Evolutionary conservation across 2,113 vertebrate genomes (phyloP).

Genomic region (Rhineura floridana): DNA sequence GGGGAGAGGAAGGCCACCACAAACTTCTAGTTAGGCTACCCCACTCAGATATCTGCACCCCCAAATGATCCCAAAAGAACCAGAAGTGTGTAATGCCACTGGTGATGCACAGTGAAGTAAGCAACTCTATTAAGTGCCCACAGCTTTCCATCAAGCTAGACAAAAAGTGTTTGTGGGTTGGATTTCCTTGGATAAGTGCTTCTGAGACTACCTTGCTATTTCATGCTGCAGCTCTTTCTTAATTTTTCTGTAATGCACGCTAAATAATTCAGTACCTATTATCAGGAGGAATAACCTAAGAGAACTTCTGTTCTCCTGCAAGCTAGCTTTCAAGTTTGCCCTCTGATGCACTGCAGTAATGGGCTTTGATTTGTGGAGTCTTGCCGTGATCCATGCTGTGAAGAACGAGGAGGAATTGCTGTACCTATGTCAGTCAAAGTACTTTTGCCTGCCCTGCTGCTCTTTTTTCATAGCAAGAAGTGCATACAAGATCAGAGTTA

Average conservation of each 20-base stretch:
- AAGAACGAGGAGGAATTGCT: neutral
- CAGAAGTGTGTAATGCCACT: neutral
- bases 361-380: neutral
- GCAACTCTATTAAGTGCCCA: neutral
- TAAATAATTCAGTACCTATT: neutral
- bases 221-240: neutral
- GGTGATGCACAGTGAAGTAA: neutral
- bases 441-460: neutral
- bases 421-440: rapidly evolving
- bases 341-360: neutral
- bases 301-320: neutral
- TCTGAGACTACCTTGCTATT: neutral
- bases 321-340: neutral
- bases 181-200: neutral
- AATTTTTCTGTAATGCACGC: neutral
- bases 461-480: rapidly evolving
- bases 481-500: rapidly evolving
- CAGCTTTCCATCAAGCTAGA: neutral
- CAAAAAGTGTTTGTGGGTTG: neutral
- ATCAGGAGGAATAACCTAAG: neutral
- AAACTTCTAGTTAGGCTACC: neutral
- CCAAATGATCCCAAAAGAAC: neutral
- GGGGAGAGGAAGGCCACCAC: too few species aligned
- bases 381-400: neutral
- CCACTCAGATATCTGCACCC: neutral